These are phyloP conservation scores for Nysson spinosus DNA, from an alignment of 2,888 invertebrate species.

Conservation along the genomic window DNA sequence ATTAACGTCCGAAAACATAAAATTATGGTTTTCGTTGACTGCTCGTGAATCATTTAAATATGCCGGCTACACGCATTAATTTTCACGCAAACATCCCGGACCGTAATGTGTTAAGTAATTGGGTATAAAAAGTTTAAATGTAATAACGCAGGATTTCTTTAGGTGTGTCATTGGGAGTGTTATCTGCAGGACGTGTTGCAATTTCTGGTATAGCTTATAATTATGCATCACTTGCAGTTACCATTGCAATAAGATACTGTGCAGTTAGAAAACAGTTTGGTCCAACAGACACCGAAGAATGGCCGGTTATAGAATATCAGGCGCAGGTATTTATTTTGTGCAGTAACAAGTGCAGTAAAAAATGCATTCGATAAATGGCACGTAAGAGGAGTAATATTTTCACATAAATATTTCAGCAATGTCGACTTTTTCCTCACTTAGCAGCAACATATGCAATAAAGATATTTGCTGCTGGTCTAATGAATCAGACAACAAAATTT, in stretches of 20 bases:
- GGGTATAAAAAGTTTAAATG: too few species aligned
- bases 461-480: constrained; percentile 82
- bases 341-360: too few species aligned
- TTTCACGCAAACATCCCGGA: neutral
- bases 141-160: neutral
- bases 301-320: constrained; percentile 94
- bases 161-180: constrained; percentile 86
- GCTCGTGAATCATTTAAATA: too few species aligned
- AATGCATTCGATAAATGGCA: too few species aligned
- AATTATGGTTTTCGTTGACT: too few species aligned
- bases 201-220: constrained; percentile 82
- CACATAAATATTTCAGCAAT: constrained; percentile 81
- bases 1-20: too few species aligned
- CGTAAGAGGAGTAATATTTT: neutral
- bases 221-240: constrained; percentile 85
- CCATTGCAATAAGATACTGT: constrained; percentile 92
- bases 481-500: constrained; percentile 75
- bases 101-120: too few species aligned
- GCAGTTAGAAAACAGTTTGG: constrained; percentile 94
- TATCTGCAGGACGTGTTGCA: constrained; percentile 89
- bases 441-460: constrained; percentile 83
- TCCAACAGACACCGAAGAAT: constrained; percentile 84
- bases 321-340: constrained; percentile 83
- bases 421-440: constrained; percentile 86
- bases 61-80: too few species aligned